phyloP scores from a whole-genome alignment of 2,113 vertebrate species.

The Cisticola juncidis region DNA sequence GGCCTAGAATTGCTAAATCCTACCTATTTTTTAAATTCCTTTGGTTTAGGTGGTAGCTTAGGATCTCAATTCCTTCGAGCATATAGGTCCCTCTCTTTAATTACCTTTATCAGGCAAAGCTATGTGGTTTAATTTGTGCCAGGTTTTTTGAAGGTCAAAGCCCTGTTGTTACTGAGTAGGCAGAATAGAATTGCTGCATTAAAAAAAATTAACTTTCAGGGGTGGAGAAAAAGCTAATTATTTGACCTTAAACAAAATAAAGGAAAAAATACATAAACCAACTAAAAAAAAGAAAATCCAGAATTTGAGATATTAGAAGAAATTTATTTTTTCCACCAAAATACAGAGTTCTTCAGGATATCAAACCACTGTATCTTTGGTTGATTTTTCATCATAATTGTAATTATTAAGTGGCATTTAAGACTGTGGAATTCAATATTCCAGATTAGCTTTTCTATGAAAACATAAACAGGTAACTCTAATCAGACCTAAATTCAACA shows the following conservation, averaged over 20 bases:
- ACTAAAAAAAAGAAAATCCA: accelerated
- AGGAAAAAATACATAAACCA: not conserved
- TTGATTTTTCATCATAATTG: not conserved
- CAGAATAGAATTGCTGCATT: not conserved
- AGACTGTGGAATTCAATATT: not conserved
- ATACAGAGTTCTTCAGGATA: not conserved
- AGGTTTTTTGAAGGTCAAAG: not conserved
- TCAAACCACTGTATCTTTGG: not conserved
- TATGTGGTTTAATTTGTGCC: not conserved
- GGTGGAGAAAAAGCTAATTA: not conserved
- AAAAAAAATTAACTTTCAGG: not conserved
- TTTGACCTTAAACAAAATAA: not conserved
- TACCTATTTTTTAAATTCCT: not conserved
- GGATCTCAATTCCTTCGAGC: not conserved
- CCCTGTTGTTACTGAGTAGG: not conserved
- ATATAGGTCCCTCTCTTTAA: not conserved
- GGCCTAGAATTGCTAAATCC: not conserved
- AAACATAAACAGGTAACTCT: not conserved
- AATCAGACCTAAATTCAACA: not conserved
- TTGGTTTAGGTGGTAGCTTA: not conserved
- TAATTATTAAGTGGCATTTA: not conserved
- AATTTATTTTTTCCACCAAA: not conserved
- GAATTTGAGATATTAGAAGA: not conserved
- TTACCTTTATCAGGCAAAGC: not conserved
- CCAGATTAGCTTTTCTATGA: not conserved